Conservation (phyloP, 2,797 vertebrate species). For the Poliocrania exsul region DNA sequence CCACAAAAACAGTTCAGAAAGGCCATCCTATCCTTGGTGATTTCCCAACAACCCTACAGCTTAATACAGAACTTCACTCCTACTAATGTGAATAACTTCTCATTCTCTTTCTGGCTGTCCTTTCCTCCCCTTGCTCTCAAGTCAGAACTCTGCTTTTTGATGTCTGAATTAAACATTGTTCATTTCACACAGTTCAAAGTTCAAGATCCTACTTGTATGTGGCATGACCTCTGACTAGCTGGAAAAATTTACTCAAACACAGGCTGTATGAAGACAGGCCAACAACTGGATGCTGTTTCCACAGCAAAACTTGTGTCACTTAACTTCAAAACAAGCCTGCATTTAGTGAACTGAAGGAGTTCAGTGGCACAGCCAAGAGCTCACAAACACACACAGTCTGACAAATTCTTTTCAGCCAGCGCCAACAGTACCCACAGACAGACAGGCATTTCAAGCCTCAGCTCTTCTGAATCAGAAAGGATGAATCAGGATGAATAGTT, state of each 20-base stretch:
- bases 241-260: conserved; percentile 31
- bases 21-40: too few species aligned
- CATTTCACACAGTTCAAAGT: not conserved
- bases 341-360: conserved; percentile 2
- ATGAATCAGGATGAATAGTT: conserved; percentile 27
- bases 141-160: not conserved
- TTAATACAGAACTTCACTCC: not conserved
- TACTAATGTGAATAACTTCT: not conserved
- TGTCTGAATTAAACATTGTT: not conserved
- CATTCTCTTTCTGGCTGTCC: not conserved
- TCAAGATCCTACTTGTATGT: not conserved
- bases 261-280: not conserved
- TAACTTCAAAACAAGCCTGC: conserved; percentile 16
- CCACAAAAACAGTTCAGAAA: not conserved
- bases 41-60: not conserved
- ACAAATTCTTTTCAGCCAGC: conserved; percentile 38
- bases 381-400: not conserved
- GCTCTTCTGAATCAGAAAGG: conserved; percentile 30
- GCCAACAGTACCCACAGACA: not conserved
- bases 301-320: conserved; percentile 14
- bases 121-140: not conserved
- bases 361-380: not conserved
- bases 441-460: conserved; percentile 21
- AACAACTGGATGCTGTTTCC: not conserved
- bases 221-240: not conserved